A percentile compares a stretch with the other conserved stretches of the same genome.
Evolutionary conservation across 2,797 vertebrate species (phyloP).

Genomic region (Chelidonichthys spinosus): DNA sequence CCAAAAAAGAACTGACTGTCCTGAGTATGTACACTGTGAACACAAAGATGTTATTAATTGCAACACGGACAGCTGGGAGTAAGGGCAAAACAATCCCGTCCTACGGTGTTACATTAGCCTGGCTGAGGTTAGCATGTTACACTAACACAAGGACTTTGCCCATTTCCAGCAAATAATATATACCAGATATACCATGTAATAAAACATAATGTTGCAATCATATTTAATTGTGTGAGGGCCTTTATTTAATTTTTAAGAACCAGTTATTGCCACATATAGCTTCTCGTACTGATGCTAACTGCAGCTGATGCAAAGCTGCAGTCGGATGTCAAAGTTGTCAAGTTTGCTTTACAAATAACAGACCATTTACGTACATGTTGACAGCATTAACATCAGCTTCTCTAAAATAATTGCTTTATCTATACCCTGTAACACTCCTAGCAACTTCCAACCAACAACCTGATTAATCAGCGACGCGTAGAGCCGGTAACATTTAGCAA

Average conservation of each 20-base stretch:
- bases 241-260: background rate
- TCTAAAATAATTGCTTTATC: background rate
- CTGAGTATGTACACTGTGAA: conserved; percentile 51
- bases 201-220: background rate
- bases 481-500: background rate
- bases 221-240: background rate
- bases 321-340: background rate
- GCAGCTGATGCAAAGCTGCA: conserved; percentile 25
- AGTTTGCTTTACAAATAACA: conserved; percentile 1
- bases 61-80: conserved; percentile 44
- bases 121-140: background rate
- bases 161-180: background rate
- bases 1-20: background rate
- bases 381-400: background rate
- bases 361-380: background rate
- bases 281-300: conserved; percentile 10
- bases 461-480: background rate
- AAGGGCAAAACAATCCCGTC: conserved; percentile 34
- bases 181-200: background rate
- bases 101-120: background rate
- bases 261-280: background rate
- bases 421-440: background rate
- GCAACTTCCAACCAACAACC: background rate
- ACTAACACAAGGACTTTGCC: background rate
- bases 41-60: conserved; percentile 54